Evolutionary conservation across 92 coral and sea anemone species (phyloP).

Genomic region (Zoanthus sociatus): DNA sequence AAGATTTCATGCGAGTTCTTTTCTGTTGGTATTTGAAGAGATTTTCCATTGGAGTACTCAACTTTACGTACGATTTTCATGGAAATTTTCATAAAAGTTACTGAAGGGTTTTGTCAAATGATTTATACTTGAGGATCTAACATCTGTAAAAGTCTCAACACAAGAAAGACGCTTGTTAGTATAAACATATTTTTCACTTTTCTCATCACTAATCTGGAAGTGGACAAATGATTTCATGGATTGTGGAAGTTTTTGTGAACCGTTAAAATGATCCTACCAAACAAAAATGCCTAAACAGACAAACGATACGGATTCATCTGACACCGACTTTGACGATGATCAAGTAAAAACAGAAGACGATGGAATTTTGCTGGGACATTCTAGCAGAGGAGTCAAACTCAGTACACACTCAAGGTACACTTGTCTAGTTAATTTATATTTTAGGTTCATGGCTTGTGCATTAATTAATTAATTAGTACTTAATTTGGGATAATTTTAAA

Average conservation of each 20-base stretch:
- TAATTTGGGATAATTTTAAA: too few species aligned
- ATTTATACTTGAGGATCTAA: background rate
- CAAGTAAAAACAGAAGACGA: constrained; percentile 54
- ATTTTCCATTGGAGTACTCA: background rate
- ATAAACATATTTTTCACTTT: background rate
- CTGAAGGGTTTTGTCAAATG: background rate
- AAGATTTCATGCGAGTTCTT: background rate
- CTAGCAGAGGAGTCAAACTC: constrained; percentile 29
- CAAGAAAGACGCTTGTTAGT: background rate
- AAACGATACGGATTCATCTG: constrained; percentile 39
- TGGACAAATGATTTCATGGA: constrained; percentile 6
- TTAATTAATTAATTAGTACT: too few species aligned
- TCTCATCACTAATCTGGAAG: background rate
- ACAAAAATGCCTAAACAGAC: constrained; percentile 49
- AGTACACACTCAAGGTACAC: background rate
- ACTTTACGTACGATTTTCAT: background rate
- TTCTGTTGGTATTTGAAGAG: background rate
- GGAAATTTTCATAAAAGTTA: background rate
- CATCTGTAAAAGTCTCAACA: background rate
- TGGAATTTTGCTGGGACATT: constrained; percentile 42
- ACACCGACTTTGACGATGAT: constrained; percentile 56
- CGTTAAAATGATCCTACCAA: background rate
- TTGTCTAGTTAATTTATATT: too few species aligned
- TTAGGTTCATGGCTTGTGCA: too few species aligned
- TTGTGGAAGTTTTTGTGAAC: background rate